Evolutionary conservation across 2,113 vertebrate genomes (phyloP).

Genomic region (Thalassoma bifasciatum): DNA sequence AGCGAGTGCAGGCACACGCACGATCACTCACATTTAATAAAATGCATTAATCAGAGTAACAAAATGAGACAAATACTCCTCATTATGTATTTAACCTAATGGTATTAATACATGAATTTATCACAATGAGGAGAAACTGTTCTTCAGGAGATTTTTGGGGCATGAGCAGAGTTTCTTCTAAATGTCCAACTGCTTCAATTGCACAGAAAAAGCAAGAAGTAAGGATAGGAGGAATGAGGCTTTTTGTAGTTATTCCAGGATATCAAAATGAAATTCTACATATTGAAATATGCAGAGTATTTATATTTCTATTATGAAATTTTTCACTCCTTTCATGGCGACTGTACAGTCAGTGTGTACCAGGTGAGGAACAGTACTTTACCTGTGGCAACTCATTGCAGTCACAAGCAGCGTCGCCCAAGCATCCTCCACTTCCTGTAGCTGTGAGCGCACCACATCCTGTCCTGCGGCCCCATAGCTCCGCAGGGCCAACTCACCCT

Average conservation of each 20-base stretch:
- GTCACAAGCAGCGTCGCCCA: constrained; percentile 89
- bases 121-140: constrained; percentile 48
- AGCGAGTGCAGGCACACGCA: too few species aligned
- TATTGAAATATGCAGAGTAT: too few species aligned
- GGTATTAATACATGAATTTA: constrained; percentile 65
- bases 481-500: constrained; percentile 90
- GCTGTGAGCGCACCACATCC: constrained; percentile 87
- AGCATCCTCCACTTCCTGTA: constrained; percentile 88
- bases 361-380: constrained; percentile 11
- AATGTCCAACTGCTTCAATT: constrained; percentile 26
- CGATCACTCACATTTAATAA: constrained; percentile 21
- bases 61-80: constrained; percentile 67
- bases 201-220: not conserved
- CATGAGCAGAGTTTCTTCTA: constrained; percentile 21
- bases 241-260: too few species aligned
- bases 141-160: constrained; percentile 29
- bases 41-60: constrained; percentile 66
- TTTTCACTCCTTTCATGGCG: not conserved
- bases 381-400: constrained; percentile 89
- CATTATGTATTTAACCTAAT: constrained; percentile 74
- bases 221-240: too few species aligned
- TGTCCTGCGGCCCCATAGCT: constrained; percentile 87
- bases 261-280: too few species aligned
- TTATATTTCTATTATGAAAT: too few species aligned
- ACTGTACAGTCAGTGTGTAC: not conserved